A percentile compares a stretch with the other conserved stretches of the same genome.
phyloP scores from a whole-genome alignment of 2,888 invertebrate species.

The Smittia aterrima region DNA sequence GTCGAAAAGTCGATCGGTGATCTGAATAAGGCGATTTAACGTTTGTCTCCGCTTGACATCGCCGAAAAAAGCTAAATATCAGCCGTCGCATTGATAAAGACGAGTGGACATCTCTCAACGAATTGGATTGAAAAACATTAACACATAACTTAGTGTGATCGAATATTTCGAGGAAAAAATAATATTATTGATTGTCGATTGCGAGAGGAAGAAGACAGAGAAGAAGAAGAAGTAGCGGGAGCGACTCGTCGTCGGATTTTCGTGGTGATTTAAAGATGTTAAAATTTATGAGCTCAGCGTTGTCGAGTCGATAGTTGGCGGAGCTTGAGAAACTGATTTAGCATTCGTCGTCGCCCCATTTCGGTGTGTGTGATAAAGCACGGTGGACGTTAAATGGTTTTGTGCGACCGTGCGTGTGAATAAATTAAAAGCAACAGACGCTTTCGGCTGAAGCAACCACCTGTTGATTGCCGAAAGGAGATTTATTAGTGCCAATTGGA shows the following conservation, averaged over 20 bases:
- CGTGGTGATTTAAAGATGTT: slow-evolving; percentile 31
- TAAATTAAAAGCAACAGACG: slow-evolving; percentile 10
- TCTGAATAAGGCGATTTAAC: slow-evolving; percentile 26
- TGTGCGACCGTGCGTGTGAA: slow-evolving; percentile 22
- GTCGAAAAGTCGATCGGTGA: background rate
- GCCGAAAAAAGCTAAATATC: background rate
- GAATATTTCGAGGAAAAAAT: slow-evolving; percentile 36
- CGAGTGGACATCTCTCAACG: background rate
- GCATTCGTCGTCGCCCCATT: background rate
- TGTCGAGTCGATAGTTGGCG: background rate
- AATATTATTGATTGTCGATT: slow-evolving; percentile 32
- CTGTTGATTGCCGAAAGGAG: slow-evolving; percentile 22
- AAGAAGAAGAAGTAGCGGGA: background rate
- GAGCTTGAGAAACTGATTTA: slow-evolving; percentile 6
- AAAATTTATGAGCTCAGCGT: slow-evolving; percentile 25
- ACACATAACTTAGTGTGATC: slow-evolving; percentile 35
- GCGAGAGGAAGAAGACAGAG: background rate
- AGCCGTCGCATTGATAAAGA: background rate
- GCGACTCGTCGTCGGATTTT: no score
- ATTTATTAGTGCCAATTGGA: slow-evolving; percentile 29
- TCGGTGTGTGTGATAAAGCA: slow-evolving; percentile 22
- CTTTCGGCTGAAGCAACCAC: slow-evolving; percentile 12
- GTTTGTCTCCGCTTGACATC: background rate
- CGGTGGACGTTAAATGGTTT: slow-evolving; percentile 7
- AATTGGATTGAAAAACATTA: slow-evolving; percentile 39